These are phyloP conservation scores for Hiodon tergisus DNA, from an alignment of 2,113 vertebrate species.

Conservation along the genomic window DNA sequence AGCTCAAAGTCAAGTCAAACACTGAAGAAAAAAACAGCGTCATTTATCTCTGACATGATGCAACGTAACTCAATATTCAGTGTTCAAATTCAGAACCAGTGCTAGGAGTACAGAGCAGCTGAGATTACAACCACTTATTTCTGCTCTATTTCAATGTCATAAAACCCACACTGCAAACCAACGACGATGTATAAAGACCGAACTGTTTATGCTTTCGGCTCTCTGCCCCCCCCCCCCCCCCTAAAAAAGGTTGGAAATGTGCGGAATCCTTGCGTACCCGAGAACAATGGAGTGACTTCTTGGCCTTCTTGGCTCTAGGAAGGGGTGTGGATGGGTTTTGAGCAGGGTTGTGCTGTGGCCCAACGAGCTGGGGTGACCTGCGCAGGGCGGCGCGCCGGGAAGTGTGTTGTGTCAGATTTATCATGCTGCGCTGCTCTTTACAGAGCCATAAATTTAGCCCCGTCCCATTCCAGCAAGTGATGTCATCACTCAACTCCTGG, in stretches of 20 bases:
- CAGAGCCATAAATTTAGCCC: conserved; percentile 23
- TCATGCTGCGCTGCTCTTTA: conserved; percentile 20
- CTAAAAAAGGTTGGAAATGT: background rate
- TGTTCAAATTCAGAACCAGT: too few species aligned
- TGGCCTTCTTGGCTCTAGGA: conserved; percentile 22
- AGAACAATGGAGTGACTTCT: conserved; percentile 20
- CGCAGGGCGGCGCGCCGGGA: conserved; percentile 19
- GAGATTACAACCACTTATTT: too few species aligned
- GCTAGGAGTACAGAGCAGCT: too few species aligned
- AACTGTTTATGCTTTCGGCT: too few species aligned
- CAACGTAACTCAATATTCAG: too few species aligned
- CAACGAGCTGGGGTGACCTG: background rate
- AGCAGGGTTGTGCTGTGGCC: conserved; percentile 2
- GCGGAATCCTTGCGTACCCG: background rate
- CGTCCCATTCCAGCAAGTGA: conserved; percentile 27
- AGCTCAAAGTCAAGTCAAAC: too few species aligned
- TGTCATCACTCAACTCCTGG: conserved; percentile 25
- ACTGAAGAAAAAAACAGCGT: too few species aligned
- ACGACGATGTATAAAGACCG: too few species aligned
- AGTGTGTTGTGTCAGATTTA: conserved; percentile 15
- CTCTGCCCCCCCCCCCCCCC: too few species aligned
- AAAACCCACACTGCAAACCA: too few species aligned
- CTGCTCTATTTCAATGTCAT: too few species aligned
- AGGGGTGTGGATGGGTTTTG: conserved; percentile 10
- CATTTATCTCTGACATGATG: too few species aligned